Base-by-base conservation (phyloP, 2,888 invertebrate genomes). In the Sarcophaga variegata region DNA sequence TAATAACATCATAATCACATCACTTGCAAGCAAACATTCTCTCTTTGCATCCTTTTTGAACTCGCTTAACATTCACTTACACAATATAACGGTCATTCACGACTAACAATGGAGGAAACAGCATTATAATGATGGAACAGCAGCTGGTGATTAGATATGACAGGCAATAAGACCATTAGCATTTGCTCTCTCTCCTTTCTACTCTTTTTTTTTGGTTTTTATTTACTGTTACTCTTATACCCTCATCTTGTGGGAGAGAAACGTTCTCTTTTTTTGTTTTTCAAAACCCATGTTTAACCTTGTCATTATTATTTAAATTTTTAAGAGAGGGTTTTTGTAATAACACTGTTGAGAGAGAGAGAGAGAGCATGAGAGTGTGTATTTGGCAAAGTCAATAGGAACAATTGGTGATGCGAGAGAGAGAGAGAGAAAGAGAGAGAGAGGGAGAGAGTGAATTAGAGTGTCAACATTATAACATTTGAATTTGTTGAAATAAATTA, bases 81-180 rank as follows among this genome's bases (percentile, higher is more conserved):
- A 37, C 37, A 2, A 37, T 10, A 8, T 37, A 37, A 37, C 10
- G 62, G 27, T 14, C 67, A 63, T 49, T 27, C 47, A 37, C 2
- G 37, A 22, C 54, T 70, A 12, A 70, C n/a, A 49, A 66, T 2
- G 20, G 69, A 63, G 22, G 14, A 64, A 47, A 22, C 14, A n/a
- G 59, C 1, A 59, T 27, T 71, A 71, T n/a, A 5, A 25, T 70
- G 64, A 80, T 66, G 59, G 67, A 63, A 76, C 37, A 70, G 60
- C 70, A 64, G 76, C 76, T 70, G 62, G 79, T 90, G 90, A 92
- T 90, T 91, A 92, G 89, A 89, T 91, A 91, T 90, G 90, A 90
- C 91, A 90, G 90, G 89, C 91, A 90, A 89, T 91, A 90, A 89
- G 89, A 90, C 89, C 89, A 88, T 87, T 86, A 88, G 90, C 91